A percentile compares a stretch with the other conserved stretches of the same genome.
phyloP scores from a whole-genome alignment of 2,888 invertebrate species.

The Suillia variegata region DNA sequence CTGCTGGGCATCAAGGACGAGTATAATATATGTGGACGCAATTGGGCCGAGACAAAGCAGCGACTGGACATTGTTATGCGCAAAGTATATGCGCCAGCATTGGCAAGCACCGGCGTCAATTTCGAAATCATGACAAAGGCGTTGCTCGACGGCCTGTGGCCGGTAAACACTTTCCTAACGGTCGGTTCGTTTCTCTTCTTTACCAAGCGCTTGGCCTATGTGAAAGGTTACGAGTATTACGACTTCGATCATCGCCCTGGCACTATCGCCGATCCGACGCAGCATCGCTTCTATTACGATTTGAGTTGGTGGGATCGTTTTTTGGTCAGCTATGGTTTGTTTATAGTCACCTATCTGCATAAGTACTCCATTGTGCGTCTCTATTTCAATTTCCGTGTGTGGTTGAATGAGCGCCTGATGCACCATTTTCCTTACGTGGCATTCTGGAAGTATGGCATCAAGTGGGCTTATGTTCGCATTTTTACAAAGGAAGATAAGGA shows the following conservation, averaged over 20 bases:
- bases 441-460: conserved; percentile 69
- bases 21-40: conserved; percentile 73
- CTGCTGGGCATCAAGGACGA: conserved; percentile 84
- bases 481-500: conserved; percentile 48
- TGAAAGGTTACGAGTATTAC: conserved; percentile 65
- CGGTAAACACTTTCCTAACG: conserved; percentile 69
- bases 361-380: conserved; percentile 64
- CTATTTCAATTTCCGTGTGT: conserved; percentile 68
- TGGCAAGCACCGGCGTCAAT: conserved; percentile 64
- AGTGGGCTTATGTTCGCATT: conserved; percentile 68
- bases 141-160: conserved; percentile 73
- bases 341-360: conserved; percentile 59
- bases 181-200: conserved; percentile 66
- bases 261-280: conserved; percentile 42
- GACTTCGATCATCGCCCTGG: conserved; percentile 49
- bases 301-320: conserved; percentile 62
- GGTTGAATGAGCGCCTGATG: conserved; percentile 67
- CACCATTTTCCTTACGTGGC: conserved; percentile 74
- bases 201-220: conserved; percentile 65
- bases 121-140: conserved; percentile 71
- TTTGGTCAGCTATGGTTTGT: conserved; percentile 49
- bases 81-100: conserved; percentile 67
- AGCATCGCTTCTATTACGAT: conserved; percentile 61
- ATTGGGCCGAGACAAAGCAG: conserved; percentile 67
- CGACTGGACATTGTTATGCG: conserved; percentile 64